These are phyloP conservation scores for Ichneumon xanthorius DNA, from an alignment of 2,888 invertebrate genomes.

Conservation along the genomic window DNA sequence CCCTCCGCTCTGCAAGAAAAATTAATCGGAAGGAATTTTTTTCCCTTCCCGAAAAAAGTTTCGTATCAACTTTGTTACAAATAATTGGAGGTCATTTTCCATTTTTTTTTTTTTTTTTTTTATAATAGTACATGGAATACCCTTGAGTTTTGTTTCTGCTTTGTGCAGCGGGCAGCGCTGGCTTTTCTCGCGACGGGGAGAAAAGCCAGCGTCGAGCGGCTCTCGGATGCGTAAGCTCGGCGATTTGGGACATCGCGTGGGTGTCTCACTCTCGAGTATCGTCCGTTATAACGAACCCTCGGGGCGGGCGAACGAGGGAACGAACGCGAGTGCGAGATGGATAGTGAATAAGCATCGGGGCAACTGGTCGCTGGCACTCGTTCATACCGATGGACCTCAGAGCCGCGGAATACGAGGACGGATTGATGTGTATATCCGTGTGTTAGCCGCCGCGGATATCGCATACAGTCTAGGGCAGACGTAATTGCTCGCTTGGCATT, in stretches of 20 bases:
- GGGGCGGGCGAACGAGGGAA: slow-evolving; percentile 18
- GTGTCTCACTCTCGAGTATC: slow-evolving; percentile 54
- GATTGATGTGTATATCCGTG: neutral
- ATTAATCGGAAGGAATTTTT: no score
- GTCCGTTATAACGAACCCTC: slow-evolving; percentile 50
- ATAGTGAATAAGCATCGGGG: slow-evolving; percentile 38
- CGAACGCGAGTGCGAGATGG: slow-evolving; percentile 17
- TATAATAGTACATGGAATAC: no score
- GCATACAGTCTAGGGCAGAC: slow-evolving; percentile 27
- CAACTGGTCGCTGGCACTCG: slow-evolving; percentile 29
- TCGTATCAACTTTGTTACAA: no score
- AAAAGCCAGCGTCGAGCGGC: slow-evolving; percentile 35
- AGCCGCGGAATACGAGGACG: neutral
- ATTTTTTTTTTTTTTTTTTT: no score
- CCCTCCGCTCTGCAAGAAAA: no score
- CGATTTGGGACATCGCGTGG: slow-evolving; percentile 70
- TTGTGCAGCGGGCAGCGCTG: slow-evolving; percentile 6
- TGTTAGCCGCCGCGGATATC: slow-evolving; percentile 39
- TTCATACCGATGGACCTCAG: slow-evolving; percentile 10
- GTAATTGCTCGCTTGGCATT: slow-evolving; percentile 59
- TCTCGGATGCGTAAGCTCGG: slow-evolving; percentile 61
- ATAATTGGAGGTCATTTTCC: no score
- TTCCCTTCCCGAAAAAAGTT: no score
- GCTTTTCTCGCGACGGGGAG: slow-evolving; percentile 21
- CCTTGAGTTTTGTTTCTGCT: neutral